Base-by-base conservation (phyloP, 1,140 invertebrate species). In the Radopholus similis region DNA sequence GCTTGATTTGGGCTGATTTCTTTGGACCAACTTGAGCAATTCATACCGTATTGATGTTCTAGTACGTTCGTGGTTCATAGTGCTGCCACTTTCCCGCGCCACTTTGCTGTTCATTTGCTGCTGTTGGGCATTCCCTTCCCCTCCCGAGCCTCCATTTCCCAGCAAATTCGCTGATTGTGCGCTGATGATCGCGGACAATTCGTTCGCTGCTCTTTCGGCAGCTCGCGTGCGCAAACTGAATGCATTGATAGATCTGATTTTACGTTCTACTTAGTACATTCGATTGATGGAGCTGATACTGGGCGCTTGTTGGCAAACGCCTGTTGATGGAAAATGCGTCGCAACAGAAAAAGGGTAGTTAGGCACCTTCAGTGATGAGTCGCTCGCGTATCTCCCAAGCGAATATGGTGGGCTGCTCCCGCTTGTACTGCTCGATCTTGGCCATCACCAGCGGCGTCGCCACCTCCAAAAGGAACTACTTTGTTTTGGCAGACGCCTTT, bases 301-400 rank as follows among this genome's bases (percentile, higher is more conserved):
- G 11, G 79, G 79, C n/a, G 79, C 73, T 32, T 82, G 81, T 57
- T 76, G 68, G 59, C 81, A 81, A 8, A 81, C 60, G 18, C 30
- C 78, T 81, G 47, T 67, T 23, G 35, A 32, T 40, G 44, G 44
- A 26, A 75, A 35, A 60, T 68, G 66, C 62, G 38, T 60, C 44
- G 51, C 5, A n/a, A n/a, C n/a, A n/a, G n/a, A n/a, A n/a, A n/a
- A n/a, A n/a, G n/a, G n/a, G n/a, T n/a, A n/a, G n/a, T n/a, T n/a
- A n/a, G n/a, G n/a, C 35, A 73, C 81, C 81, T 71, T 84, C 85
- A 71, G 82, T 83, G 28, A 86, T 83, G 28, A 87, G 77, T 64
- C 83, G 77, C 55, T 87, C 86, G 28, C 86, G 77, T 55, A 86
- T 86, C 77, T 86, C 86, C 85, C 86, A 86, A 3, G 84, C 84